These are phyloP conservation scores for Eurois occulta DNA, from an alignment of 2,888 invertebrate genomes.

Conservation along the genomic window DNA sequence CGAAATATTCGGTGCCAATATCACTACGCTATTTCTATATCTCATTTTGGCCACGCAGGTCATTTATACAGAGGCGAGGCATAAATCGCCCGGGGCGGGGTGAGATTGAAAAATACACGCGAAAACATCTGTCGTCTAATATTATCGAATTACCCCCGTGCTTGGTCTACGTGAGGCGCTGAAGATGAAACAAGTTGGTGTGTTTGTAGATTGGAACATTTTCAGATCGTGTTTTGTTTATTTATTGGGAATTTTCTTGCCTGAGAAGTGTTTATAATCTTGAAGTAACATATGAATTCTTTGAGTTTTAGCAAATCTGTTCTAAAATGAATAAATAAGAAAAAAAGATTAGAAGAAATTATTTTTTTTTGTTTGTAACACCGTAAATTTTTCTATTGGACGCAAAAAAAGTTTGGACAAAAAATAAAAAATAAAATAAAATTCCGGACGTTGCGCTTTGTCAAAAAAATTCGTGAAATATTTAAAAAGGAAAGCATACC, in stretches of 20 bases:
- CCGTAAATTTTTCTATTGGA: constrained; percentile 6
- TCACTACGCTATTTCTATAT: constrained; percentile 61
- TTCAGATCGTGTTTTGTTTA: constrained; percentile 53
- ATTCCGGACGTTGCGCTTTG: constrained; percentile 32
- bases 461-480: constrained; percentile 42
- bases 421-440: too few species aligned
- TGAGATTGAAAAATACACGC: constrained; percentile 82
- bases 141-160: constrained; percentile 81
- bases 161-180: constrained; percentile 79
- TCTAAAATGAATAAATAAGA: not conserved
- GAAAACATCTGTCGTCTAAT: constrained; percentile 84
- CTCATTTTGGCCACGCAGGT: constrained; percentile 68
- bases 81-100: constrained; percentile 68
- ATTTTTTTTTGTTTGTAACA: not conserved
- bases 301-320: not conserved
- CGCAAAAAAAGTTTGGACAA: constrained; percentile 29
- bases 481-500: constrained; percentile 55
- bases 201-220: constrained; percentile 58
- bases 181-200: constrained; percentile 69
- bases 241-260: constrained; percentile 16
- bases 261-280: not conserved
- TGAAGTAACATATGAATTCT: not conserved
- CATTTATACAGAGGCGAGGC: constrained; percentile 67
- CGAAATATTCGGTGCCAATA: constrained; percentile 62
- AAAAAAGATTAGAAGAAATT: not conserved